Base-by-base conservation (phyloP, 2,797 vertebrate species). In the Epinephelus coioides region DNA sequence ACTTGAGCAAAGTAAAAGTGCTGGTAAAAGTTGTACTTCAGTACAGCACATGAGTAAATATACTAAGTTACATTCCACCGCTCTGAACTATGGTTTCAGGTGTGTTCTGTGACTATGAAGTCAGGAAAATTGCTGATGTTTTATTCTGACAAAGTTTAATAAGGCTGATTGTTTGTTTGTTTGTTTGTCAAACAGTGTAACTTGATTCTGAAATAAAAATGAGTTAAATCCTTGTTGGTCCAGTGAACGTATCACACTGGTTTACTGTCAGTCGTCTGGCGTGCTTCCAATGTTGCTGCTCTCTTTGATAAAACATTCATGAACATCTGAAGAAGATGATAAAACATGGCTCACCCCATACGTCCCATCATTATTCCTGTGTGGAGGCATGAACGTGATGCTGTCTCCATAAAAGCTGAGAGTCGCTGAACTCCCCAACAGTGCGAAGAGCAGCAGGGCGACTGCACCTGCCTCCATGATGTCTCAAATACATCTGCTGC, bases 321-420 rank as follows among this genome's bases (percentile, higher is more conserved):
- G 7, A 30, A 19, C 1, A 27, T 25, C 9, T 25, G 46, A 51
- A 21, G 17, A 40, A 25, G 5, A 15, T 15, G 15, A 30, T 5
- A 4, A 4, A n/a, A 14, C 4, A 18, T 5, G 23, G 51, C n/a
- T 4, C 89, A 94, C 93, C 91, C 69, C 15, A 18, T 86, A 46
- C 0, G 75, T 83, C 5, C 89, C 92, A 10, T 89, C 83, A 0
- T 0, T 6, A 0, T 40, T 68, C 67, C 6, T 73, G n/a, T 72
- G 46, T 0, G 57, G 49, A 4, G 69, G n/a, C 64, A 46, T 43
- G 64, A 93, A 80, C 30, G 6, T 90, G 6, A 92, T n/a, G 65
- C 92, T 94, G 56, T 88, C 75, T 38, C 93, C 93, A 43, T 89
- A 76, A 60, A 92, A 92, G 51, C 7, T 19, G 3, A 61, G 40